phyloP scores from a whole-genome alignment of 2,113 vertebrate species.

The human region DNA sequence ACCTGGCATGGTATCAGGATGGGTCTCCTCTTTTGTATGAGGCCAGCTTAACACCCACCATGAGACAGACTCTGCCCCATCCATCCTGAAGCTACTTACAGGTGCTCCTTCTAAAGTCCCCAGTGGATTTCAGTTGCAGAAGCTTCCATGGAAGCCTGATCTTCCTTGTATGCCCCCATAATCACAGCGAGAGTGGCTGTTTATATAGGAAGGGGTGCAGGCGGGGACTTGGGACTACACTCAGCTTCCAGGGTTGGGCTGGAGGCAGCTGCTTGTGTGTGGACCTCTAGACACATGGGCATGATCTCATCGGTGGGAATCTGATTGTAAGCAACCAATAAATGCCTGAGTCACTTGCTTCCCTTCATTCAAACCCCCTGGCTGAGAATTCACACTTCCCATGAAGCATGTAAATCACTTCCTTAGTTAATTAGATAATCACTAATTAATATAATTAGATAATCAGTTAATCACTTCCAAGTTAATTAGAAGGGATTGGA shows the following conservation, averaged over 20 bases:
- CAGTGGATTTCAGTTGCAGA: constrained; percentile 34
- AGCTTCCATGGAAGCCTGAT: background rate
- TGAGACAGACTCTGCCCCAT: background rate
- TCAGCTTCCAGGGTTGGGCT: constrained; percentile 80
- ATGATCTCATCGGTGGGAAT: background rate
- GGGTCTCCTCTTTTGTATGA: constrained; percentile 60
- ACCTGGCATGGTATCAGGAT: background rate
- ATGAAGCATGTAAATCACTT: background rate
- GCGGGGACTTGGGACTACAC: constrained; percentile 40
- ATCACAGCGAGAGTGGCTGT: rapidly evolving
- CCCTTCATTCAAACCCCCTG: background rate
- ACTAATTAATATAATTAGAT: no score
- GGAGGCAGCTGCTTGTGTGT: constrained; percentile 79
- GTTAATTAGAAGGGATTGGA: background rate
- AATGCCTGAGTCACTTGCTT: background rate
- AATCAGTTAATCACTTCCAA: background rate
- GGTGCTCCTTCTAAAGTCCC: background rate
- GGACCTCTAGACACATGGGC: background rate
- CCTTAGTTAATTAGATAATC: background rate
- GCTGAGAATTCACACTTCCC: background rate
- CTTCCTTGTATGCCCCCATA: rapidly evolving
- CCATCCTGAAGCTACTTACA: rapidly evolving
- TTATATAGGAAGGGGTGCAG: background rate
- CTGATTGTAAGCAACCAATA: background rate
- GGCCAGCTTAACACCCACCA: background rate